Evolutionary conservation across 2,797 vertebrate species (phyloP), one percentile per base, ranked within the genome.

Genomic region (Sebastes hubbsi): DNA sequence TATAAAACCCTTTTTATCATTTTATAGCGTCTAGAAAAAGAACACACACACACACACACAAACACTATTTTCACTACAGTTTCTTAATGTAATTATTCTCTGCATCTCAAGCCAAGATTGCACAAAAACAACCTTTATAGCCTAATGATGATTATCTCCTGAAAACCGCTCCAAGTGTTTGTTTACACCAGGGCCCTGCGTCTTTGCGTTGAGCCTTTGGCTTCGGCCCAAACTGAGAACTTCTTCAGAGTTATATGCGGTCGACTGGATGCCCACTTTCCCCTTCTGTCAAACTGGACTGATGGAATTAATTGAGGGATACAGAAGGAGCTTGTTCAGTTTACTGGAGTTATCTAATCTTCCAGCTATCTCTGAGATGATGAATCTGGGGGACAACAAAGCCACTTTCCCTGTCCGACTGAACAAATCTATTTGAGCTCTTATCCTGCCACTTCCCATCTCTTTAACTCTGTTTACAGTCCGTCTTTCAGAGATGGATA

Each of bases 1-100:
- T 61, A 86, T 92, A 86, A 92, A 90, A 75, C 2, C 22, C 30
- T 49, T 77, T 83, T 75, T 78, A 86, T 85, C 75, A 82, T 80
- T 83, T 88, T 85, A 89, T 58, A 55, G 55, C 24, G 13, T 65
- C 70, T 66, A 72, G 86, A 84, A 84, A 87, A 78, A 59, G 52
- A 80, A 78, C 62, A 86, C 20, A 69, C 42, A 63, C 4, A 34
- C 32, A 38, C n/a, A 55, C 20, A 11, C 9, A 42, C 11, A 32
- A 34, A 64, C 13, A 7, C 30, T 25, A 6, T 61, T 18, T 13
- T 59, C 8, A 8, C 9, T 24, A 4, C 20, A 14, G 22, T 10
- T n/a, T 27, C 73, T 69, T 25, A 16, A 12, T 20, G 36, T 78
- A 22, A 72, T 69, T 76, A 34, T 32, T 61, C 22, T 59, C 25